Evolutionary conservation across 2,113 vertebrate species (phyloP), one percentile per base, ranked within the genome.

Genomic region (Archilochus colubris): DNA sequence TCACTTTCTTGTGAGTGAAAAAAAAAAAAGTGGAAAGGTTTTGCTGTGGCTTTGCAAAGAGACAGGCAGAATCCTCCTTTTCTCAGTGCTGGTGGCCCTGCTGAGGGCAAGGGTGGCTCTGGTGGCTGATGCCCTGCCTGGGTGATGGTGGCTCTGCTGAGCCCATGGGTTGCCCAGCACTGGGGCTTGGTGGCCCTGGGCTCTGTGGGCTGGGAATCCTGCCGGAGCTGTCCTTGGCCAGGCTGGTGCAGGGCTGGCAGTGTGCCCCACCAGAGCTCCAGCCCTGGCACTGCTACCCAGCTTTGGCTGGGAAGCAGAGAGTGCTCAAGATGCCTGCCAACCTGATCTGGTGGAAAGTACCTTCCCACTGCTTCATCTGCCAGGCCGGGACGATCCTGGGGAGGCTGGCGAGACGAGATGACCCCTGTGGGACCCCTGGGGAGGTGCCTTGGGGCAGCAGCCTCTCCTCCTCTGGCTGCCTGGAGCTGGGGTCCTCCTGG

Each of bases 101-200:
- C 40, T 40, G 40, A 40, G 40, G 11, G 40, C 50, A 9, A 9
- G 53, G 48, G n/a, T 17, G 46, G 17, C 30, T 23, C 6, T 44
- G 86, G 31, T 7, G 16, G 3, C 11, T 6, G 44, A 3, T 19
- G 79, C 16, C 6, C 33, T 18, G 81, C 9, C 28, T 9, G 23
- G n/a, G 75, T 9, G 3, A 10, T 30, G 21, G 10, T 20, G 1
- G 0, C 50, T 25, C 36, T 31, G 16, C 75, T 1, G 20, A 13
- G 59, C 2, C 86, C 4, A 0, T 1, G 12, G 53, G 4, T 18
- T 6, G 31, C 5, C 6, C 50, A 1, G 31, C 18, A 4, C 3
- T 8, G 3, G 4, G 30, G 46, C 46, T 48, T 8, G 46, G 18
- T 18, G 57, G 64, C 64, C 46, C 6, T 30, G 7, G 20, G 58